Evolutionary conservation across 2,113 vertebrate species (phyloP).

Genomic region (Notarius lentiginosus): DNA sequence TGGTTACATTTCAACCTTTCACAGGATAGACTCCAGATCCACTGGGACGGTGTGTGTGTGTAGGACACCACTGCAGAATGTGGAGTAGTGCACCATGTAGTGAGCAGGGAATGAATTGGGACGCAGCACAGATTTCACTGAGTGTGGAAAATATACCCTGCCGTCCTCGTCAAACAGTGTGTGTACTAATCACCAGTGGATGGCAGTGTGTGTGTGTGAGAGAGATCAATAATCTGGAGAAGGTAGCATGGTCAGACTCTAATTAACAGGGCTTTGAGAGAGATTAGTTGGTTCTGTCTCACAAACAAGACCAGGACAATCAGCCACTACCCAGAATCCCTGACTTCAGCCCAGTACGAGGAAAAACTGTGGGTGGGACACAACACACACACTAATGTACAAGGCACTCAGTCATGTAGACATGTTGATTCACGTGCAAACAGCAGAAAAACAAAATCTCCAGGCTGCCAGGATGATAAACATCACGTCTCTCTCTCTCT

Average conservation of each 20-base stretch:
- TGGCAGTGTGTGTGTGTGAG: slow-evolving; percentile 15
- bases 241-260: slow-evolving; percentile 12
- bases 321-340: slow-evolving; percentile 39
- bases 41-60: no score
- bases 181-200: slow-evolving; percentile 3
- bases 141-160: not conserved
- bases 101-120: not conserved
- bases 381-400: not conserved
- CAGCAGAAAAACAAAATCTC: slow-evolving; percentile 1
- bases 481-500: not conserved
- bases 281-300: slow-evolving; percentile 32
- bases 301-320: slow-evolving; percentile 37
- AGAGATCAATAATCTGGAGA: slow-evolving; percentile 29
- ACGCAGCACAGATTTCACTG: not conserved
- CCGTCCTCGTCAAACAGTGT: not conserved
- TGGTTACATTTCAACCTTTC: not conserved
- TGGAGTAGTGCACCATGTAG: not conserved
- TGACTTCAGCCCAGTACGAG: not conserved
- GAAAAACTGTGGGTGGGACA: not conserved
- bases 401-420: not conserved
- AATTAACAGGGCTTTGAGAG: slow-evolving; percentile 34
- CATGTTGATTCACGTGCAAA: not conserved
- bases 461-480: not conserved
- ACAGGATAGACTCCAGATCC: no score
- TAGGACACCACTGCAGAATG: no score